Base-by-base conservation (phyloP, 2,888 invertebrate species). In the Protula sp. region DNA sequence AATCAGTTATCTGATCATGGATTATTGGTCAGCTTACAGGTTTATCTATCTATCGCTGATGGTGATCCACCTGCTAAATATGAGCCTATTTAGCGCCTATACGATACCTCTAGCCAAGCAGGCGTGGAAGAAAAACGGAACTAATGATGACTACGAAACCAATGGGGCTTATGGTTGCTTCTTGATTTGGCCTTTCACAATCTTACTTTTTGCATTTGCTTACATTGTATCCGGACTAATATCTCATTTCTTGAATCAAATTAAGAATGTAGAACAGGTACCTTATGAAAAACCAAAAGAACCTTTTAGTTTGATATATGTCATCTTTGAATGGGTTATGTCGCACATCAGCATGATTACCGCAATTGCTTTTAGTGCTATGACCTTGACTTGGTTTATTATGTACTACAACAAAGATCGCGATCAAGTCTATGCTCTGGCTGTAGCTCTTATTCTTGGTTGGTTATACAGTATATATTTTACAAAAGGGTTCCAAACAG, bases 31-130 rank as follows among this genome's bases (percentile, higher is more conserved):
- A 0, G 69, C 74, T 38, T 75, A 74, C 26, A 71, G 72, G 29
- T 73, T 72, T 70, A 71, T 72, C 4, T 78, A 74, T 62, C 66
- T 65, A 1, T 52, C 73, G 2, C 59, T 78, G 3, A 72, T 77
- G 68, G 9, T 71, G 3, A 47, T 74, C n/a, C 79, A 79, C 62
- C 70, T 78, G 24, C 51, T 66, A 5, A 77, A 78, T 65, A 79
- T 79, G 78, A 63, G 65, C 30, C 54, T 74, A 2, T 72, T 75
- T 56, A 75, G 63, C 52, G 58, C 54, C 3, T 69, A 62, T 57
- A 63, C 52, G 30, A 61, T 61, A 2, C 67, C 67, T 2, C 30
- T 24, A 24, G 9, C 31, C 19, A 38, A 38, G 9, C 9, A 38
- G 19, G 19, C 19, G 19, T 38, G 38, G 38, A 38, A 9, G 9